Conservation (phyloP, 2,797 vertebrate species). For the Halcyon chelicuti region DNA sequence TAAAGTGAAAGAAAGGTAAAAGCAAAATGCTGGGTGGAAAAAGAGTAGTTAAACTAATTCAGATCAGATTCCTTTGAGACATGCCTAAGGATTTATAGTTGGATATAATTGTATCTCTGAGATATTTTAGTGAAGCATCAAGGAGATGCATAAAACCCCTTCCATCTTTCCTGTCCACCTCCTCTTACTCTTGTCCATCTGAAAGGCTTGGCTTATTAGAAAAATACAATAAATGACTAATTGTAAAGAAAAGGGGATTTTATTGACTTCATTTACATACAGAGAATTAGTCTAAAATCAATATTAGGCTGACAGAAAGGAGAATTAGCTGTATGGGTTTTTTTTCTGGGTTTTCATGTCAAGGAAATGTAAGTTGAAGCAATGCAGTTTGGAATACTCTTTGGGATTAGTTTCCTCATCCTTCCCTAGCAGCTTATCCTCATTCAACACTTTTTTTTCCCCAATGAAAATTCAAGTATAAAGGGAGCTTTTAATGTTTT, state of each 20-base stretch:
- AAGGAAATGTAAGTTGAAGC: slow-evolving; percentile 62
- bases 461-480: background rate
- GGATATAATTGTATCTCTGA: background rate
- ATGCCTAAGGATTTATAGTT: background rate
- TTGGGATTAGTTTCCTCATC: slow-evolving; percentile 10
- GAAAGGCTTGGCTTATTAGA: slow-evolving; percentile 26
- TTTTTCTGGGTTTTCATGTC: slow-evolving; percentile 61
- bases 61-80: background rate
- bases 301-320: slow-evolving; percentile 55
- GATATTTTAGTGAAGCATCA: background rate
- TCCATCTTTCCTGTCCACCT: background rate
- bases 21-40: background rate
- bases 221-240: slow-evolving; percentile 63
- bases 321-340: slow-evolving; percentile 2
- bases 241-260: slow-evolving; percentile 26
- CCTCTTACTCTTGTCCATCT: background rate
- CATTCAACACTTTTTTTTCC: background rate
- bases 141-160: background rate
- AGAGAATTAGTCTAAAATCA: slow-evolving; percentile 71
- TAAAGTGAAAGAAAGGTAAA: background rate
- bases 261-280: slow-evolving; percentile 71
- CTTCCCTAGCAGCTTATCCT: background rate
- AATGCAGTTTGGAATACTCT: slow-evolving; percentile 8
- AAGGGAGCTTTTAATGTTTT: background rate
- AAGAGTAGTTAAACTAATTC: background rate